Conservation (phyloP, 2,888 invertebrate genomes). For the Drosophila nigritarsus region DNA sequence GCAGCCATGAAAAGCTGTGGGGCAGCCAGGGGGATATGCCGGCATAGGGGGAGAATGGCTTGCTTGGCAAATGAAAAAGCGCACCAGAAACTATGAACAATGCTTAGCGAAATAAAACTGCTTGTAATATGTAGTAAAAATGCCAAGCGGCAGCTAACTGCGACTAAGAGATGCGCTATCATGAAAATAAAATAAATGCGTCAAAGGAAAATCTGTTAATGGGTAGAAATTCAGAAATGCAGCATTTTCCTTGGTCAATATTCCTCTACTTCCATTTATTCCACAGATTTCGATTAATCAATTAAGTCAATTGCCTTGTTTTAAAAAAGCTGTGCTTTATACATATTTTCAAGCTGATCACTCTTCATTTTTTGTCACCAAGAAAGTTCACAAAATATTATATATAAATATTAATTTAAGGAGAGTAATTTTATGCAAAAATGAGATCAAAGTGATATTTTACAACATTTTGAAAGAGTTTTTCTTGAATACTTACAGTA, state of each 20-base stretch:
- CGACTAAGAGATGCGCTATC: conserved; percentile 30
- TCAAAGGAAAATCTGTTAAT: background rate
- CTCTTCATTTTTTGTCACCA: background rate
- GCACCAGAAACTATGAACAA: conserved; percentile 74
- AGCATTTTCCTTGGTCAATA: background rate
- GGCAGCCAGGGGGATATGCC: background rate
- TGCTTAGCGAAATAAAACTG: conserved; percentile 71
- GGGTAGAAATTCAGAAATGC: background rate
- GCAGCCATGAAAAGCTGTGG: conserved; percentile 10
- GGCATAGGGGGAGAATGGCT: background rate
- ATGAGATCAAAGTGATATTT: too few relatives aligned
- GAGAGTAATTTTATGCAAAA: background rate
- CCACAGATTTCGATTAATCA: background rate
- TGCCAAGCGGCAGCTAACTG: background rate
- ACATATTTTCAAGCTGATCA: background rate
- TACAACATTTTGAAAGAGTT: too few relatives aligned
- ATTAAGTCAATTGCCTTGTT: background rate
- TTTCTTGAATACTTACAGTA: background rate
- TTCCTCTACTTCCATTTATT: background rate
- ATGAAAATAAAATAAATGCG: too few relatives aligned
- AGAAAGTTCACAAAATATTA: background rate
- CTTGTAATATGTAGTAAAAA: conserved; percentile 75
- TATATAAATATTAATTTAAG: background rate
- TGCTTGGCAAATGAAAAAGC: conserved; percentile 65
- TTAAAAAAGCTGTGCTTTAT: background rate